A percentile compares a stretch with the other conserved stretches of the same genome.
phyloP scores from a whole-genome alignment of 1,140 invertebrate species.

The Heliconius himera region DNA sequence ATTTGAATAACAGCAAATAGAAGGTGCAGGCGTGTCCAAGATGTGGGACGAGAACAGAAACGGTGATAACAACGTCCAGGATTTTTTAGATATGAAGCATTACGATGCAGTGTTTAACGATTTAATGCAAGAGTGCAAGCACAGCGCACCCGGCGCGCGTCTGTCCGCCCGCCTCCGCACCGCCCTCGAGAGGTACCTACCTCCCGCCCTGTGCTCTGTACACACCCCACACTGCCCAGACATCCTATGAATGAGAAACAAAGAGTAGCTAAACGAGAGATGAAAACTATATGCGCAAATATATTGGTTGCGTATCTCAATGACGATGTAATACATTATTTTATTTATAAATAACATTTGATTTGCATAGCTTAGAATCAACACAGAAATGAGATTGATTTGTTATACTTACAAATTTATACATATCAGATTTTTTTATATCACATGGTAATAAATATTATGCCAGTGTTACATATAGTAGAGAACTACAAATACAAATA shows the following conservation, averaged over 20 bases:
- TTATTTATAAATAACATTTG: neutral
- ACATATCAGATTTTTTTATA: too few relatives aligned
- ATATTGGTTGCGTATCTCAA: neutral
- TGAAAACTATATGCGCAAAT: neutral
- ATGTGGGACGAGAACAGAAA: constrained; percentile 45
- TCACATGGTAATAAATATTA: too few relatives aligned
- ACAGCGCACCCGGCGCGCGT: constrained; percentile 85
- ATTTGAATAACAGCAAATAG: neutral
- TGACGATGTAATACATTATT: constrained; percentile 5
- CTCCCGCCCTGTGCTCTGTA: neutral
- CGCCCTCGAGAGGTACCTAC: constrained; percentile 82
- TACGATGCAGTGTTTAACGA: constrained; percentile 86
- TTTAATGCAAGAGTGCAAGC: constrained; percentile 86
- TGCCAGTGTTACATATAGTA: too few relatives aligned
- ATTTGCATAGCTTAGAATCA: neutral
- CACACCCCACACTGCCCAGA: neutral
- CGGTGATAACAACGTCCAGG: constrained; percentile 27
- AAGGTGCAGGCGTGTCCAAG: neutral
- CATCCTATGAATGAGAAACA: neutral
- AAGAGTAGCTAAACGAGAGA: neutral
- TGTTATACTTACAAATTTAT: too few relatives aligned
- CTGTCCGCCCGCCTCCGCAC: constrained; percentile 85
- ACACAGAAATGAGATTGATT: neutral
- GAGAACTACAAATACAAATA: too few relatives aligned
- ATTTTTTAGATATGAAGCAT: constrained; percentile 47